Base-by-base conservation (phyloP, 2,888 invertebrate species). In the Unio delphinus region DNA sequence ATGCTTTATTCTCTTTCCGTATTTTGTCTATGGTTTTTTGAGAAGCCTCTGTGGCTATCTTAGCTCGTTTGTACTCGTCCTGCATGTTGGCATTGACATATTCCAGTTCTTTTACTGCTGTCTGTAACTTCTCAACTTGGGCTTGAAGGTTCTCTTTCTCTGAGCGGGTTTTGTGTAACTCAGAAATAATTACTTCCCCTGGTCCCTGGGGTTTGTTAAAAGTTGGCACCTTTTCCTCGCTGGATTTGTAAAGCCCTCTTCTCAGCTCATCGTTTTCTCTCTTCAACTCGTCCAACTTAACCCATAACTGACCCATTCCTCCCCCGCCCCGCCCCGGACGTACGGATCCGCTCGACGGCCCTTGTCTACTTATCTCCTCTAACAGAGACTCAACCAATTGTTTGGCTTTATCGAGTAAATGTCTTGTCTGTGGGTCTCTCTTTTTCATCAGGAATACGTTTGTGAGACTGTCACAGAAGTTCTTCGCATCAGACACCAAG, bases 241-340 rank as follows among this genome's bases (percentile, higher is more conserved):
- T 73, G 34, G 76, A 68, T 55, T 76, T 74, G 5, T 74, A 78
- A 15, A 76, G 61, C 60, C 82, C 77, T 58, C 82, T 68, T 62
- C 80, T 80, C 8, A 87, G 78, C 54, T 83, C 82, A 59, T 86
- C 85, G 67, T 87, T 87, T 70, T 87, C 87, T 15, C 85, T 73
- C 67, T 87, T 87, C 60, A 87, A 71, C 65, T 87, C 87, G 70
- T 87, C 87, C 64, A 87, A 74, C 73, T 87, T 85, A 58, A 86
- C 83, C 87, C 87, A 87, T 20, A 87, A 78, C 65, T 87, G 87
- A 1, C 87, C 87, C 85, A 86, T 86, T 28, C 83, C 77, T n/a
- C 83, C 82, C 57, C 76, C 73, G 1, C 78, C 72, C n/a, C 72
- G 79, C 11, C 65, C 68, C 57, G 26, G 72, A 28, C 67, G 72